Percentiles rank a stretch among this genome's conserved stretches.
Evolutionary conservation across 2,797 vertebrate species (phyloP).

Genomic region (Dicrostonyx torquatus): DNA sequence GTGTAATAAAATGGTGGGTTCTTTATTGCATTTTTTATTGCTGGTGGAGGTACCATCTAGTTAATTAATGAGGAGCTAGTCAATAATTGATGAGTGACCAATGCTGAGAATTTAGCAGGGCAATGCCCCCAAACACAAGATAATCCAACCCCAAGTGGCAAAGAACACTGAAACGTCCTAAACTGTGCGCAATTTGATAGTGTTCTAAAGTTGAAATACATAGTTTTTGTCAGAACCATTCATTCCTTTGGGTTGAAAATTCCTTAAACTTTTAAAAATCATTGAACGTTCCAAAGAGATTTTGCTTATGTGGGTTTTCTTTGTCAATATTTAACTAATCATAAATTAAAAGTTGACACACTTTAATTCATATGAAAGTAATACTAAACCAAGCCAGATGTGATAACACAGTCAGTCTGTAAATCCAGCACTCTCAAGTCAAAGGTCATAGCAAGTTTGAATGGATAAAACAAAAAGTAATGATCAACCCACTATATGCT

Average conservation of each 20-base stretch:
- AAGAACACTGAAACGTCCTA: neutral
- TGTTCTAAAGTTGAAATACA: neutral
- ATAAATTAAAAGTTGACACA: slow-evolving; percentile 7
- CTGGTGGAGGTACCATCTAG: neutral
- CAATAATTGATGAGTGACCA: neutral
- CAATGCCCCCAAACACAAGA: neutral
- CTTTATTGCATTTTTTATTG: neutral
- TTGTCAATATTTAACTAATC: slow-evolving; percentile 10
- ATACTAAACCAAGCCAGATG: neutral
- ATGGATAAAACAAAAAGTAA: neutral
- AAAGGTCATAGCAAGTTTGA: neutral
- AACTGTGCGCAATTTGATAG: neutral
- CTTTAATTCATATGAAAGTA: slow-evolving; percentile 15
- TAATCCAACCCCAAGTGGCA: neutral
- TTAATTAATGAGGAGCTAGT: neutral
- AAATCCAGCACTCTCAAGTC: neutral
- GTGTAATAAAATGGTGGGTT: neutral
- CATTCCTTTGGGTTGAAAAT: neutral
- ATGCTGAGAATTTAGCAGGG: neutral
- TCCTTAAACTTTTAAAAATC: slow-evolving; percentile 16
- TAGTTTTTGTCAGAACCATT: slow-evolving; percentile 1
- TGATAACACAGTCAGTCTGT: neutral
- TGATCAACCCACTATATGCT: neutral
- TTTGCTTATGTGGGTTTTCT: slow-evolving; percentile 1
- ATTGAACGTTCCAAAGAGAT: neutral